A percentile compares a stretch with the other conserved stretches of the same genome.
Evolutionary conservation across 2,888 invertebrate genomes (phyloP).

Genomic region (Congeria kusceri): DNA sequence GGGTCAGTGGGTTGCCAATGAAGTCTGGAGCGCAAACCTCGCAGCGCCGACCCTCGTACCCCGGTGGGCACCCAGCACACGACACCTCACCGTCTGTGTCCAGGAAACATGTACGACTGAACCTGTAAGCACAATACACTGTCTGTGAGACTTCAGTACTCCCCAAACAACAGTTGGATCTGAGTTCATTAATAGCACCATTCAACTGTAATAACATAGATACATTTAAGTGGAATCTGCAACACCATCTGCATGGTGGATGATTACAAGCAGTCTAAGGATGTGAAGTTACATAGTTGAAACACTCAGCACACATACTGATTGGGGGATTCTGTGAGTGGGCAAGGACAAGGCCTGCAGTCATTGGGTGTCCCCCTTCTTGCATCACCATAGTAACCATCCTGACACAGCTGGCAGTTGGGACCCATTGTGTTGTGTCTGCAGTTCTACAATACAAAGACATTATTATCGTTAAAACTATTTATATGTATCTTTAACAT

Average conservation of each 20-base stretch:
- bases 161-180: too few species aligned
- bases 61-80: constrained; percentile 92
- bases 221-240: too few species aligned
- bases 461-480: too few species aligned
- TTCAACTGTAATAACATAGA: too few species aligned
- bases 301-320: constrained; percentile 89
- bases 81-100: constrained; percentile 91
- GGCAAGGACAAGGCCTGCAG: constrained; percentile 94
- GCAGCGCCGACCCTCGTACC: constrained; percentile 94
- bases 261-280: too few species aligned
- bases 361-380: constrained; percentile 89
- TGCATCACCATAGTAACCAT: constrained; percentile 94
- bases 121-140: constrained; percentile 68
- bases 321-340: constrained; percentile 91
- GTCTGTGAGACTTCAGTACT: too few species aligned
- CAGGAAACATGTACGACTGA: constrained; percentile 89
- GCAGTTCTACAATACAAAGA: constrained; percentile 80
- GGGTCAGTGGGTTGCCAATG: constrained; percentile 88
- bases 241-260: too few species aligned
- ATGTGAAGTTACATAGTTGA: too few species aligned
- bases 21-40: constrained; percentile 93
- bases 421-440: constrained; percentile 85
- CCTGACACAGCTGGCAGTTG: constrained; percentile 88
- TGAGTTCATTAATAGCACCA: too few species aligned
- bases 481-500: too few species aligned